phyloP scores from a whole-genome alignment of 2,113 vertebrate genomes.

The Mormyrus lacerda region DNA sequence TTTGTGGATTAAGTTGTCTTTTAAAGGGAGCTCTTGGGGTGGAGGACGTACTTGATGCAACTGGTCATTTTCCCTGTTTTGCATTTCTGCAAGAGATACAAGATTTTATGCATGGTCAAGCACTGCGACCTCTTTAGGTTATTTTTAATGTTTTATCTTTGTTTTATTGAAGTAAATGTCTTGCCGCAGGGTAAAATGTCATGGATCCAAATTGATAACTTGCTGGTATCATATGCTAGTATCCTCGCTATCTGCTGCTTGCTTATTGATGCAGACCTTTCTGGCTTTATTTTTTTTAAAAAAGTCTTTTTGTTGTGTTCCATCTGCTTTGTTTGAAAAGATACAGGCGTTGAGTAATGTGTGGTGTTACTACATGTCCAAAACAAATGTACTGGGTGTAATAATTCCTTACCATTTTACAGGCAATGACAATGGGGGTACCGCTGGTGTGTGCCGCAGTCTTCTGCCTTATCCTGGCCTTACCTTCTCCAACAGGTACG shows the following conservation, averaged over 20 bases:
- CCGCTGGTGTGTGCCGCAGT: conserved; percentile 36
- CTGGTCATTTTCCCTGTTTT: background rate
- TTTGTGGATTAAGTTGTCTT: background rate
- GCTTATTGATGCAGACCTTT: background rate
- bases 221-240: background rate
- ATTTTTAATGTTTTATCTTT: background rate
- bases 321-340: background rate
- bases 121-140: background rate
- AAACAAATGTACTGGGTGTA: no score
- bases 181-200: background rate
- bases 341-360: background rate
- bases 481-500: conserved; percentile 58
- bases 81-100: background rate
- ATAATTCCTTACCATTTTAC: conserved; percentile 13
- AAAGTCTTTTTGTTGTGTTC: background rate
- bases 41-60: background rate
- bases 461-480: conserved; percentile 47
- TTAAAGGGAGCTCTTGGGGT: background rate
- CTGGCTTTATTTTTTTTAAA: background rate
- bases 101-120: background rate
- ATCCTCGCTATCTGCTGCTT: background rate
- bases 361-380: background rate
- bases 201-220: background rate
- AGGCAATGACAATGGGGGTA: conserved; percentile 51
- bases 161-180: background rate